These are phyloP conservation scores for Drosophila pallidifrons DNA, from an alignment of 1,140 invertebrate species.

Conservation along the genomic window DNA sequence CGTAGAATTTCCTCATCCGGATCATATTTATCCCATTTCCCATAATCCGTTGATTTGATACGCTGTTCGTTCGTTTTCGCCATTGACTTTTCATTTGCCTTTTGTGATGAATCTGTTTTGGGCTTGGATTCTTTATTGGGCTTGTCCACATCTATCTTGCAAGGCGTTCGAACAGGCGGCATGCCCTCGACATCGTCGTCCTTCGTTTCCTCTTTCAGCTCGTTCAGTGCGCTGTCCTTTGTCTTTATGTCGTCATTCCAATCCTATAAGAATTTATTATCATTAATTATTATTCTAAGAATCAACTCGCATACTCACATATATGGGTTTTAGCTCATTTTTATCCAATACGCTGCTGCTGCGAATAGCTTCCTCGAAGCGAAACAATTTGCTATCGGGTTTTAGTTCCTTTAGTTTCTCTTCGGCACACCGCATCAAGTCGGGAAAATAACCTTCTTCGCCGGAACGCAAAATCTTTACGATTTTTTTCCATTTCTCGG, in stretches of 20 bases:
- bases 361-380: conserved; percentile 85
- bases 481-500: conserved; percentile 87
- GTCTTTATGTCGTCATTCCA: conserved; percentile 86
- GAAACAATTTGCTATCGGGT: conserved; percentile 86
- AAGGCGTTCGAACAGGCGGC: conserved; percentile 61
- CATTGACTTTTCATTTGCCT: neutral
- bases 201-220: conserved; percentile 54
- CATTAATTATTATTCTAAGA: neutral
- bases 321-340: conserved; percentile 82
- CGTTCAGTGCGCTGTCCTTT: conserved; percentile 83
- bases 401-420: conserved; percentile 86
- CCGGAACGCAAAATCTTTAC: conserved; percentile 88
- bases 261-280: conserved; percentile 43
- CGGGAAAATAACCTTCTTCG: conserved; percentile 89
- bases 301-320: conserved; percentile 42
- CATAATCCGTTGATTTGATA: conserved; percentile 87
- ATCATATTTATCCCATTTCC: conserved; percentile 90
- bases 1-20: conserved; percentile 88
- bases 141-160: conserved; percentile 57
- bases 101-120: neutral
- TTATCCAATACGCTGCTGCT: conserved; percentile 48
- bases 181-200: conserved; percentile 19
- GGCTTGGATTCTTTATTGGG: neutral
- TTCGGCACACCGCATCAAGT: conserved; percentile 87
- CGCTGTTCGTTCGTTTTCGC: conserved; percentile 32